Conservation (phyloP, 2,888 invertebrate genomes). For the Galerucella calmariensis region DNA sequence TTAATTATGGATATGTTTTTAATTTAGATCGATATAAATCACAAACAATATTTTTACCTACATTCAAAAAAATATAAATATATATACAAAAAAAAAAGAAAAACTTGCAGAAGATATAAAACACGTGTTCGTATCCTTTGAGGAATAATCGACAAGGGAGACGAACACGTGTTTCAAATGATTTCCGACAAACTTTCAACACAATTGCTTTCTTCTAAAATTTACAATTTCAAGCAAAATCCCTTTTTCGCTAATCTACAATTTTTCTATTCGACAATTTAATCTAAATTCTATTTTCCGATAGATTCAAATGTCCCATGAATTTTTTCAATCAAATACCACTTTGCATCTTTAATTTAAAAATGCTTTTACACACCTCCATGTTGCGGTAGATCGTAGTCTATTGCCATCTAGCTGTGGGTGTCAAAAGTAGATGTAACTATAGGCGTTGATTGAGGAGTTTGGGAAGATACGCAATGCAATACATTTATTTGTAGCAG, state of each 20-base stretch:
- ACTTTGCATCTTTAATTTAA: not conserved
- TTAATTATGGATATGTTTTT: slow-evolving; percentile 1
- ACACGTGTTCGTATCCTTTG: no score
- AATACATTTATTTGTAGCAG: no score
- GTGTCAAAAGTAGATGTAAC: no score
- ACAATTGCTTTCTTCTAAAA: not conserved
- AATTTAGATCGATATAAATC: slow-evolving; percentile 5
- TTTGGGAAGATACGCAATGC: no score
- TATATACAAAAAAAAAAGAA: not conserved
- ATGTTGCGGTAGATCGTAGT: no score
- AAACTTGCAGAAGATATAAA: no score
- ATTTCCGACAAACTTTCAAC: not conserved
- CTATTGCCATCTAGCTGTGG: no score
- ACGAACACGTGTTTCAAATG: no score
- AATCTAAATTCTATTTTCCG: not conserved
- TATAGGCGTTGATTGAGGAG: no score
- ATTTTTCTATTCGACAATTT: not conserved
- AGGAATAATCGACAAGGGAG: no score
- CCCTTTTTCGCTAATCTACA: not conserved
- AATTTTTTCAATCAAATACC: not conserved
- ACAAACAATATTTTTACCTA: not conserved
- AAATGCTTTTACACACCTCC: no score
- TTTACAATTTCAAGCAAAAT: not conserved
- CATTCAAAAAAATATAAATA: slow-evolving; percentile 9
- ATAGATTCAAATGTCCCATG: not conserved